Evolutionary conservation across 2,888 invertebrate species (phyloP).

Genomic region (Tortricodes alternella): DNA sequence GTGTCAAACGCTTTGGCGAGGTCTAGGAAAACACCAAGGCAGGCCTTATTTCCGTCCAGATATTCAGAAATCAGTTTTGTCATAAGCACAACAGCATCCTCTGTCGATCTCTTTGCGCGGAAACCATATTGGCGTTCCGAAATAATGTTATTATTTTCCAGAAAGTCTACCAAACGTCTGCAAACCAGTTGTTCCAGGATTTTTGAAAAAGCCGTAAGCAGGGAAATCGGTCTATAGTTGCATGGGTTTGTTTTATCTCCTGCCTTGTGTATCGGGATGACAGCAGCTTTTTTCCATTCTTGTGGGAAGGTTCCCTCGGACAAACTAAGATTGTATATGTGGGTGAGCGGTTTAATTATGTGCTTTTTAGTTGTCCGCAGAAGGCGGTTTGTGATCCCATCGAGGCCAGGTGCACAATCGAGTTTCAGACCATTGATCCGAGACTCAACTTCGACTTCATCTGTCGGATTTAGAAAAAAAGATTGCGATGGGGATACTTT

Average conservation of each 20-base stretch:
- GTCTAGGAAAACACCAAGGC: constrained; percentile 26
- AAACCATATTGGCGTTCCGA: constrained; percentile 30
- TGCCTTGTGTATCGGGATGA: constrained; percentile 28
- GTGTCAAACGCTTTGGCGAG: constrained; percentile 29
- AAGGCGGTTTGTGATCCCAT: constrained; percentile 6
- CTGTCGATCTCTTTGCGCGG: constrained; percentile 23
- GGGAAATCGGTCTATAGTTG: constrained; percentile 22
- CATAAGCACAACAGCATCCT: constrained; percentile 19
- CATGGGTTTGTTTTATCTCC: constrained; percentile 15
- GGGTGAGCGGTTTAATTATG: constrained; percentile 4
- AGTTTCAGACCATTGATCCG: constrained; percentile 14
- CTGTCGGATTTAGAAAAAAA: constrained; percentile 19
- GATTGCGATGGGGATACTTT: not conserved
- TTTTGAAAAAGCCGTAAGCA: constrained; percentile 12
- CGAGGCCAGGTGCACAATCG: constrained; percentile 13
- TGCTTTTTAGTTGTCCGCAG: not conserved
- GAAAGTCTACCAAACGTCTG: constrained; percentile 5
- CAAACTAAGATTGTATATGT: constrained; percentile 21
- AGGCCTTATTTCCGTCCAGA: constrained; percentile 18
- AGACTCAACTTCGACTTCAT: constrained; percentile 8
- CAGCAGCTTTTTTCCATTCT: constrained; percentile 17
- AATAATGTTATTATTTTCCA: constrained; percentile 21
- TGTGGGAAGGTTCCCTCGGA: constrained; percentile 23
- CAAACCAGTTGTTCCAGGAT: constrained; percentile 18
- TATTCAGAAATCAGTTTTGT: constrained; percentile 2